Base-by-base conservation (phyloP, 1,140 invertebrate genomes). In the Nasonia longicornis region DNA sequence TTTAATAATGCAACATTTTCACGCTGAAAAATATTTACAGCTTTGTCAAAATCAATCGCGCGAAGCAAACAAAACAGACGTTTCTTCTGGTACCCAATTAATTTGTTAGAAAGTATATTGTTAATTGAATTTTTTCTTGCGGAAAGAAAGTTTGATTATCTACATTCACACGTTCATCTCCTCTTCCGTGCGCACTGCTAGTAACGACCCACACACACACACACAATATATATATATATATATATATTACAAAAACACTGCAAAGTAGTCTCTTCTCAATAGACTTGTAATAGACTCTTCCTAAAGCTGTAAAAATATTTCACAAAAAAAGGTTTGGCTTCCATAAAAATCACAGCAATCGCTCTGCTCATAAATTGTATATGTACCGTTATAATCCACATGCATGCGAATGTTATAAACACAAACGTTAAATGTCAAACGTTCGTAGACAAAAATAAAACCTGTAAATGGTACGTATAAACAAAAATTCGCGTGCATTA, bases 1-100 rank as follows among this genome's bases (percentile, higher is more conserved):
- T 29, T 77, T 20, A 67, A 26, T 26, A 67, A 76, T 64, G 20
- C 22, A 45, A 67, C 16, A 20, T 38, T 16, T 38, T 42, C 12
- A 58, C 29, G 52, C 29, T 70, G 48, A 71, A 58, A 71, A 78
- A n/a, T 71, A 78, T 71, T 70, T 35, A 35, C 29, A 78, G 42
- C 22, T 58, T 58, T 48, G 45, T n/a, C 6, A 48, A 52, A 6
- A 35, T 35, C 52, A 58, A 58, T 20, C 52, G 52, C 7, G 52
- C n/a, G 16, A 58, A 7, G 14, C 16, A 20, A 48, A 14, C 14
- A 14, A 48, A 48, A 14, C 12, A 48, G 45, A 12, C 4, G 45
- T 48, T 48, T 48, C 4, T 48, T 16, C 14, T 48, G 2, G 1
- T 16, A 8, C 45, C 12, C 12, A 14, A 3, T 48, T 48, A 48